Base-by-base conservation (phyloP, 1,140 invertebrate species). In the Doryteuthis pealeii region DNA sequence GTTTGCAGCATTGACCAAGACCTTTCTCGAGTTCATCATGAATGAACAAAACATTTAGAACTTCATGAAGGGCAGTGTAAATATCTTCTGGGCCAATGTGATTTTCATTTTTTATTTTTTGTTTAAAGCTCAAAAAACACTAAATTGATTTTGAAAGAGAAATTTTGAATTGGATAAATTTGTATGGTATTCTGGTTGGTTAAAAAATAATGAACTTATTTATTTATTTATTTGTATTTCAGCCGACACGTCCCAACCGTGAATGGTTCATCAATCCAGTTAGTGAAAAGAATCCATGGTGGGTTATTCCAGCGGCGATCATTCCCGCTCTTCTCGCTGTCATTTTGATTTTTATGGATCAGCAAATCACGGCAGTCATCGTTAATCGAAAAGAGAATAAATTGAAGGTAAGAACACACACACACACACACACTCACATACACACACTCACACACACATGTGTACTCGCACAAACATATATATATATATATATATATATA, bases 281-380 rank as follows among this genome's bases (percentile, higher is more conserved):
- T 82, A 91, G 91, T 66, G 90, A 91, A 33, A 88, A 89, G 43
- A 97, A 97, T 89, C 95, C 96, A 1, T 89, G 93, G 95, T 74
- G 92, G 12, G 83, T 95, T 6, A 81, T 77, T 33, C n/a, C 81
- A 45, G 89, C 94, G 2, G 95, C 96, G 2, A 80, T 93, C 62
- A 86, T 97, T 33, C 98, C 98, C 1, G 97, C 98, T 68, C 87
- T 99, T 5, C 88, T 99, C 18, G 96, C 96, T 45, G 97, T 96
- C 14, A 99, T 99, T 84, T 90, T 99, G 1, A 96, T 99, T 83
- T 99, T 99, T 88, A 99, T 99, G 96, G 97, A 99, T 90, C 97
- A 99, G 89, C 99, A 99, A 74, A 98, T 97, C 2, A 95, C 96
- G 68, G 80, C 82, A 26, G 97, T 99, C 43, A 99, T 99, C 85